Conservation (phyloP, 2,888 invertebrate genomes). For the Ypsolopha scabrella region DNA sequence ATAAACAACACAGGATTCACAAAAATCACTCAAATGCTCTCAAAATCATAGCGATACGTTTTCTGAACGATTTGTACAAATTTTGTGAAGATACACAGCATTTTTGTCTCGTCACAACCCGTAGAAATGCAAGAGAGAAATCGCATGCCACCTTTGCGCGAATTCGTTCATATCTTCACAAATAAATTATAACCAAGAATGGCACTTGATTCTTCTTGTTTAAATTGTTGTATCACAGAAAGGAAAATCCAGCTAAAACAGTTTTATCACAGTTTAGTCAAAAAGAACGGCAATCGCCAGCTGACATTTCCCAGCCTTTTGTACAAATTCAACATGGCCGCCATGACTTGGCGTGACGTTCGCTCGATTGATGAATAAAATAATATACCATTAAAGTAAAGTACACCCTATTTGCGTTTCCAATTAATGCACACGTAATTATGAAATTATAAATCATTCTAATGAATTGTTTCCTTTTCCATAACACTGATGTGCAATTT, state of each 20-base stretch:
- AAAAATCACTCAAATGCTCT: constrained; percentile 38
- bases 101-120: constrained; percentile 62
- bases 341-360: constrained; percentile 58
- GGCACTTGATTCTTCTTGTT: constrained; percentile 18
- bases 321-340: constrained; percentile 69
- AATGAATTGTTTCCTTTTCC: no score
- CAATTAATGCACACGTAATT: no score
- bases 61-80: constrained; percentile 40
- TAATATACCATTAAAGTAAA: constrained; percentile 8
- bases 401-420: no score
- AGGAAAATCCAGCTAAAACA: constrained; percentile 27
- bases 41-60: constrained; percentile 44
- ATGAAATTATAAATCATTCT: no score
- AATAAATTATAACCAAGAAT: constrained; percentile 20
- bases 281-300: constrained; percentile 59
- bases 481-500: not conserved
- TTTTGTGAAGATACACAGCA: constrained; percentile 39
- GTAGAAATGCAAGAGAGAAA: constrained; percentile 63
- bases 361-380: constrained; percentile 27
- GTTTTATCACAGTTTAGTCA: constrained; percentile 46
- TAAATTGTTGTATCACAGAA: constrained; percentile 29
- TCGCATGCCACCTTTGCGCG: constrained; percentile 58
- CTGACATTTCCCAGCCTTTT: constrained; percentile 70
- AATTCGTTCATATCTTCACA: constrained; percentile 58
- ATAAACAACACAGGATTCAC: constrained; percentile 28